These are phyloP conservation scores for Abscondita cerata DNA, from an alignment of 2,888 invertebrate species.

Conservation along the genomic window DNA sequence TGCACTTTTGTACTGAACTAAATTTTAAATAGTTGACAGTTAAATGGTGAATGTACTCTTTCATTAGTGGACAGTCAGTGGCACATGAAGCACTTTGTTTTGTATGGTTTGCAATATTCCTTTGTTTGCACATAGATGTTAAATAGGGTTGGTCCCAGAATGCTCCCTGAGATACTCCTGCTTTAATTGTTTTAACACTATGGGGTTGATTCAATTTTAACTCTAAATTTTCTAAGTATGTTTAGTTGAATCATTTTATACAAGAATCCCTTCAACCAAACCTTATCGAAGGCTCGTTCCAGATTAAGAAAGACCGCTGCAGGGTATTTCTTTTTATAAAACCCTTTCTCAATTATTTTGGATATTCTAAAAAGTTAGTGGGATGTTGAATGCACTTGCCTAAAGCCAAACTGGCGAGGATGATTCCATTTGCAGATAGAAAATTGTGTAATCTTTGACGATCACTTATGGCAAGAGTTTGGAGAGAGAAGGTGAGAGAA, in stretches of 20 bases:
- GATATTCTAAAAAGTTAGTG: background rate
- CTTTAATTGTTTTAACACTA: slow-evolving; percentile 1
- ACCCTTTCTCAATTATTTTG: background rate
- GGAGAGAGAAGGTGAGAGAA: too few species aligned
- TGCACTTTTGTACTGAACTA: too few species aligned
- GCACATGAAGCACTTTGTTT: too few species aligned
- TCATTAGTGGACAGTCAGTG: too few species aligned
- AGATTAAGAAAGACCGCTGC: background rate
- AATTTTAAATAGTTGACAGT: too few species aligned
- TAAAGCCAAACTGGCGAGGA: background rate
- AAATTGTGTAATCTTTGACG: background rate
- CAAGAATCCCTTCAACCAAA: too few species aligned
- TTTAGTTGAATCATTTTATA: slow-evolving; percentile 3
- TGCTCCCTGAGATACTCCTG: background rate
- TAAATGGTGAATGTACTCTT: too few species aligned
- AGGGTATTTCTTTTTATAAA: background rate
- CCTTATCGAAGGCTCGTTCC: background rate
- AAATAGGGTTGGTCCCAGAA: slow-evolving; percentile 6
- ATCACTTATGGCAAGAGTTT: too few species aligned
- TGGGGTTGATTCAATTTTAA: too few species aligned
- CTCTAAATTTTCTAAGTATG: background rate
- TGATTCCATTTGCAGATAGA: background rate
- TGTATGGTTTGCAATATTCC: too few species aligned
- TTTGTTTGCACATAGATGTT: background rate
- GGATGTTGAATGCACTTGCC: background rate